Conservation (phyloP, 1,140 invertebrate genomes). For the Micrasema minimum region DNA sequence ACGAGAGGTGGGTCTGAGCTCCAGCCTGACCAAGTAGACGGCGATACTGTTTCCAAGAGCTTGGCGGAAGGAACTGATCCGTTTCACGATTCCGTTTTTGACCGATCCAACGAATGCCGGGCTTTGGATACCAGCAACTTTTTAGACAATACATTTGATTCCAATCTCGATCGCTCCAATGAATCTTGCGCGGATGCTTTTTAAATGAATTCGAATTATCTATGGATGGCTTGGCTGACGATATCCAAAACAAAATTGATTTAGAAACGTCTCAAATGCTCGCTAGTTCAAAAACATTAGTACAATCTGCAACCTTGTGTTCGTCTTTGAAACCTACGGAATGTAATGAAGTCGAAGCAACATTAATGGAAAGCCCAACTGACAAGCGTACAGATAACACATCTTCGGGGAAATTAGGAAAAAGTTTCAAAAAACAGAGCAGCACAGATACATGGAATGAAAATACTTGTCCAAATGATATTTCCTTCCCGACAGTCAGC, state of each 20-base stretch:
- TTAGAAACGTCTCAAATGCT: conserved; percentile 14
- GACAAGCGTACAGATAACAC: conserved; percentile 49
- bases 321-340: conserved; percentile 32
- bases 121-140: conserved; percentile 55
- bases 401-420: conserved; percentile 54
- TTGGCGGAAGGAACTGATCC: conserved; percentile 4
- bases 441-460: conserved; percentile 79
- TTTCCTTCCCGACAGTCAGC: conserved; percentile 82
- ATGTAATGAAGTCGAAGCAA: conserved; percentile 16
- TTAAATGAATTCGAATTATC: conserved; percentile 5
- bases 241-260: neutral
- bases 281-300: conserved; percentile 29
- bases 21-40: conserved; percentile 27
- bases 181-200: conserved; percentile 62
- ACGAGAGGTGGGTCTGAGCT: conserved; percentile 47
- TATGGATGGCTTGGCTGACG: conserved; percentile 5
- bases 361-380: conserved; percentile 54
- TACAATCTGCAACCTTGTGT: conserved; percentile 27
- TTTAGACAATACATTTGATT: conserved; percentile 53
- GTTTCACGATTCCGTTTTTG: conserved; percentile 39
- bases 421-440: conserved; percentile 34
- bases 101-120: conserved; percentile 60
- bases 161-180: conserved; percentile 61
- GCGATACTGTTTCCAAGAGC: conserved; percentile 8
- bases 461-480: conserved; percentile 76